Evolutionary conservation across 2,888 invertebrate species (phyloP).

Genomic region (Acleris emargana): DNA sequence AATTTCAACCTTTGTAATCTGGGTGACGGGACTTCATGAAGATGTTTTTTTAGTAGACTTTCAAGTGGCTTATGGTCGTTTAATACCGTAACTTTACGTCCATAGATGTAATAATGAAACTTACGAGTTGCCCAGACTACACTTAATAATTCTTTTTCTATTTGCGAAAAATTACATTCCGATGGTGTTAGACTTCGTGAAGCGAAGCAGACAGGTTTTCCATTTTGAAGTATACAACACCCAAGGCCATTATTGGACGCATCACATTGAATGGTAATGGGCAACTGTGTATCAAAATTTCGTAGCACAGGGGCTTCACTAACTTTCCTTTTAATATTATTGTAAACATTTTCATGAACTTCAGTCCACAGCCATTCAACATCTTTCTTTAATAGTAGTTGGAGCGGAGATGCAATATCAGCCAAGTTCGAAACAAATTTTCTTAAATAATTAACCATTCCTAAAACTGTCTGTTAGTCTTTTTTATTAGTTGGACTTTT

Average conservation of each 20-base stretch:
- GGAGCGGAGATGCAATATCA: conserved; percentile 31
- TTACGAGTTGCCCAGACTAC: conserved; percentile 21
- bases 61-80: conserved; percentile 18
- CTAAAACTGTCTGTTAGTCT: conserved; percentile 30
- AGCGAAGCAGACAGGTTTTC: conserved; percentile 18
- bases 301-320: conserved; percentile 1
- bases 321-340: background rate
- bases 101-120: conserved; percentile 24
- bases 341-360: conserved; percentile 23
- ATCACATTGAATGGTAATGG: conserved; percentile 33
- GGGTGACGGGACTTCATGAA: conserved; percentile 15
- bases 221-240: conserved; percentile 27
- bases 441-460: conserved; percentile 36
- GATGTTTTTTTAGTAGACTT: conserved; percentile 25
- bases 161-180: conserved; percentile 20
- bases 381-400: conserved; percentile 31
- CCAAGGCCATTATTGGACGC: conserved; percentile 29
- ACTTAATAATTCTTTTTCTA: conserved; percentile 23
- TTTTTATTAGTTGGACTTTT: conserved; percentile 4
- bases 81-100: background rate
- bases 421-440: conserved; percentile 38
- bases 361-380: conserved; percentile 35
- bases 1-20: conserved; percentile 28
- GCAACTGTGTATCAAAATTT: conserved; percentile 23
- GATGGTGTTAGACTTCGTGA: conserved; percentile 9